Evolutionary conservation across 1,140 invertebrate species (phyloP), one percentile per base, ranked within the genome.

Genomic region (Drosophila suzukii): DNA sequence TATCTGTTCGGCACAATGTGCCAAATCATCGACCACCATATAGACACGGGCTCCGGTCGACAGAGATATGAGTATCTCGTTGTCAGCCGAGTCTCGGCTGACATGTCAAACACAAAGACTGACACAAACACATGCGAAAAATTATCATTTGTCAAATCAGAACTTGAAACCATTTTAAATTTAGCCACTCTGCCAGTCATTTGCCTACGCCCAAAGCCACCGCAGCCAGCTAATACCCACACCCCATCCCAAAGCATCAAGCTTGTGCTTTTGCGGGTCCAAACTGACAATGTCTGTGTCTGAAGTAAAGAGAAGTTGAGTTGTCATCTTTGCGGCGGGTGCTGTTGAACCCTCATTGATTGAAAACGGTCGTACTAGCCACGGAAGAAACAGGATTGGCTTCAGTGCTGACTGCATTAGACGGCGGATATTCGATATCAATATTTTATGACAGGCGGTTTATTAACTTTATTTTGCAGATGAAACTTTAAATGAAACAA

Each of bases 111-210:
- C 67, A 86, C 79, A 86, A 88, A 83, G 81, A 77, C 83, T 73
- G 55, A 55, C 80, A 83, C 80, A 70, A 24, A 38, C 70, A 78
- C 78, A 75, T 59, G 30, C 58, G 71, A 75, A 86, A 88, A 83
- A 83, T 88, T 88, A 86, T 86, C 83, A 86, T 86, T 86, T 88
- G 83, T 86, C 83, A 88, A 86, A 86, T 86, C 83, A 88, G 75
- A 86, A 86, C 79, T 88, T 88, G 83, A 88, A 86, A 86, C 79
- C 83, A 63, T 86, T 86, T 86, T 88, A 86, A 88, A 86, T 86
- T 88, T 88, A 86, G 79, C 83, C 79, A 86, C 83, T 83, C 83
- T 71, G 66, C 74, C 61, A 73, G 57, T 77, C 60, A 68, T 49
- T 27, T 27, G 27, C 20, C 20, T 20, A 20, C 20, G 20, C 47